Base-by-base conservation (phyloP, 1,140 invertebrate genomes). In the Brachionus angularis region DNA sequence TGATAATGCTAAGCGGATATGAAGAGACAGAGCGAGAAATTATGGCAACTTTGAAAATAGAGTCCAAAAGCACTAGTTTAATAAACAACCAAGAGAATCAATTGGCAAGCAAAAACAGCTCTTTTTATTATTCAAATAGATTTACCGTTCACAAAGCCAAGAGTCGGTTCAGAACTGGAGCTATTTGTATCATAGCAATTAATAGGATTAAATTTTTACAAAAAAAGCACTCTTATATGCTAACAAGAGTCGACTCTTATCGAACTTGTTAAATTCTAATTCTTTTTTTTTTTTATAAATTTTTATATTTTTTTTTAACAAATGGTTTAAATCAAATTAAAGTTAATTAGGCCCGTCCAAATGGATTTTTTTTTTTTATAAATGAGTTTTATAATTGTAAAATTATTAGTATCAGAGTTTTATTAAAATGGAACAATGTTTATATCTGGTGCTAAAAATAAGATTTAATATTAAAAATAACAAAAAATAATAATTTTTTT, bases 1-100 rank as follows among this genome's bases (percentile, higher is more conserved):
- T 90, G 29, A 82, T 87, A 5, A 83, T 88, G 5, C 77, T 91
- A 5, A 85, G 85, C 10, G 86, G 88, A 0, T 90, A 89, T 82
- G 84, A 86, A 73, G 80, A 83, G 36, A 77, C 78, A 23, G 80
- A 84, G 72, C 75, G 78, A 34, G 77, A 75, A 8, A 83, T 79
- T 0, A 75, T 81, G 55, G 75, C 73, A 21, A 64, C 62, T 33
- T 50, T 67, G 33, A 46, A 50, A 67, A 18, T 67, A 27, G 47
- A 46, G 14, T 23, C 62, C 10, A 67, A 34, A 39, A 21, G 34
- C 10, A 25, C 53, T n/a, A 39, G 10, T 58, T 36, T 33, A 50
- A 34, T 21, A 47, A 46, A n/a, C n/a, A n/a, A n/a, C n/a, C n/a
- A n/a, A n/a, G n/a, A n/a, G n/a, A n/a, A n/a, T n/a, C n/a, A n/a